Evolutionary conservation across 2,888 invertebrate species (phyloP).

Genomic region (Eristalinus aeneus): DNA sequence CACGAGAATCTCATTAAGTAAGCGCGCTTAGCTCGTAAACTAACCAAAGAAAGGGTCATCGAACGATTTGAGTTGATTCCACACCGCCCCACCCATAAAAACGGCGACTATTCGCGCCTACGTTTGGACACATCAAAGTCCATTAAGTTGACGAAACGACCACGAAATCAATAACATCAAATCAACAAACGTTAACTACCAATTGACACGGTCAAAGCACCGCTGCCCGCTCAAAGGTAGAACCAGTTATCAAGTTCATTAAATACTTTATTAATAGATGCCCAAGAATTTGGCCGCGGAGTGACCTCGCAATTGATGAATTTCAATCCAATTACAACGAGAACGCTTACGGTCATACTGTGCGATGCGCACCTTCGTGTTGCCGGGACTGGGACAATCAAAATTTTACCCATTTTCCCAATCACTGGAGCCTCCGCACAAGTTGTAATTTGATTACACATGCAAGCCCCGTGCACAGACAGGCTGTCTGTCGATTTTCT

Average conservation of each 20-base stretch:
- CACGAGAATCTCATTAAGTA: background rate
- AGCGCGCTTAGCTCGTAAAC: conserved; percentile 3
- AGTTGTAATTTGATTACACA: conserved; percentile 50
- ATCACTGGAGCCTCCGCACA: conserved; percentile 37
- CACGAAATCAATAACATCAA: conserved; percentile 62
- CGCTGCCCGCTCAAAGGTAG: conserved; percentile 2
- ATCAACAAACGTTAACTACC: conserved; percentile 58
- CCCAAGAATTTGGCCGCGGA: conserved; percentile 6
- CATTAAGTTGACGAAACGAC: conserved; percentile 37
- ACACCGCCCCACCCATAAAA: background rate
- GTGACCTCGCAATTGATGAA: conserved; percentile 14
- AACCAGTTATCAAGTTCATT: conserved; percentile 18
- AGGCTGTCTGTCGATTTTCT: conserved; percentile 12
- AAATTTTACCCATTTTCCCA: conserved; percentile 14
- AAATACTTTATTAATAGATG: conserved; percentile 35
- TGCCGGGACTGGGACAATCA: background rate
- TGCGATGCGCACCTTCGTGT: background rate
- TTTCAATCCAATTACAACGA: conserved; percentile 36
- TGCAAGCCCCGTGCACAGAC: conserved; percentile 20
- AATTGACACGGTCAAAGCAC: conserved; percentile 62
- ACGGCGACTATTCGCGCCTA: background rate
- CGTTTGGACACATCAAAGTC: conserved; percentile 7
- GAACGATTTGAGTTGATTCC: conserved; percentile 25
- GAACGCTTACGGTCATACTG: background rate
- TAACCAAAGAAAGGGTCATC: conserved; percentile 29